Conservation (phyloP, 2,797 vertebrate species). For the Lemur catta region DNA sequence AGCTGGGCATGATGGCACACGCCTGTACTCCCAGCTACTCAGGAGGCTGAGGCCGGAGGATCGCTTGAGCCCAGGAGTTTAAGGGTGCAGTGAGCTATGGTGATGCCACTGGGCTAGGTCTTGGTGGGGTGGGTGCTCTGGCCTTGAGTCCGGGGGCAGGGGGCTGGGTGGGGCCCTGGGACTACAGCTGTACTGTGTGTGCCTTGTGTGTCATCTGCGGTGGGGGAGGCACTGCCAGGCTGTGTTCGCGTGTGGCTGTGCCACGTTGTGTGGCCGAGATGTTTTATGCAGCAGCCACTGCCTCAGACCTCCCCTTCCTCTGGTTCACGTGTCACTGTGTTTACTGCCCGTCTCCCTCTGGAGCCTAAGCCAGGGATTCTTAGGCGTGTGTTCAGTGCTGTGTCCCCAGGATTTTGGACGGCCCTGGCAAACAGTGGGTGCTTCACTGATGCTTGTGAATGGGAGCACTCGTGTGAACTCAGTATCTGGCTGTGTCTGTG, state of each 20-base stretch:
- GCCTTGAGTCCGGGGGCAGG: too few species aligned
- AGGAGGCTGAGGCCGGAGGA: not conserved
- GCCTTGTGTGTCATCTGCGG: not conserved
- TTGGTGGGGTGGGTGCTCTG: not conserved
- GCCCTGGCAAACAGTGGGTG: not conserved
- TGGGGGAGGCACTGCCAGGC: not conserved
- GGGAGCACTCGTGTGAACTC: not conserved
- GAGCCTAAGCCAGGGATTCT: not conserved
- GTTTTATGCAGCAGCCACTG: not conserved
- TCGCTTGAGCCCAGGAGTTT: not conserved
- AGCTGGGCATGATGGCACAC: not conserved
- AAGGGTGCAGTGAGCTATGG: not conserved
- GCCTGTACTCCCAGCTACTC: not conserved
- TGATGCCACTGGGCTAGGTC: not conserved
- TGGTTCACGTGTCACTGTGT: not conserved
- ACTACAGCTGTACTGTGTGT: not conserved
- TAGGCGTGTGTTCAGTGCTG: too few species aligned
- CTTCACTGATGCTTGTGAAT: not conserved
- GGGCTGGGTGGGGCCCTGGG: too few species aligned
- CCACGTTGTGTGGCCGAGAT: not conserved
- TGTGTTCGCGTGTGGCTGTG: not conserved
- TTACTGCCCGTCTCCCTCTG: not conserved
- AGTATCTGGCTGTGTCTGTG: not conserved
- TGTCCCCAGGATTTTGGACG: not conserved
- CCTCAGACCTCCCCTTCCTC: not conserved